Base-by-base conservation (phyloP, 2,797 vertebrate genomes). In the Premnoplex brunnescens region DNA sequence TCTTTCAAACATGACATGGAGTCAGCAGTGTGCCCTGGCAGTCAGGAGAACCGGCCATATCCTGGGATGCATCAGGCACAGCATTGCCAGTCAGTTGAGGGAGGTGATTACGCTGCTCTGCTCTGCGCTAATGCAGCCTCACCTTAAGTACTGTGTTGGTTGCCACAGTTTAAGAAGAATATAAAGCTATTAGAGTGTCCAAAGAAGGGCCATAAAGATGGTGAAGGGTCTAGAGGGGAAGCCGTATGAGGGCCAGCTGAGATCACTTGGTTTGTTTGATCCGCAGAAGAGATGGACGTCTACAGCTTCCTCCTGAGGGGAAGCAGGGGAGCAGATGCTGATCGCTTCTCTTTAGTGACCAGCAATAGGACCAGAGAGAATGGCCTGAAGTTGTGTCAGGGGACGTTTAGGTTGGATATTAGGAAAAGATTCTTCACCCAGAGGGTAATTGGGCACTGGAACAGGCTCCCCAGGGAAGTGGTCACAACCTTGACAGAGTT, bases 61-160 rank as follows among this genome's bases (percentile, higher is more conserved):
- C 37, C 87, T 83, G 37, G 5, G 7, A 4, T 7, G 43, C 13
- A 34, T n/a, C 41, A 48, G 48, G 34, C 11, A 21, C 24, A 55
- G 32, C 41, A 68, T 12, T 0, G 0, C 23, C 23, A 30, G 32
- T 17, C 0, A 0, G 16, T 12, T 15, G 30, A 71, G 49, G 27
- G 32, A 49, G 5, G 23, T 17, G 37, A 49, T 69, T 56, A 20
- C 28, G 17, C 20, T 2, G 2, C 28, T 37, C 41, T 60, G 27
- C 24, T 85, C 66, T 76, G 49, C 16, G 1, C 27, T 34, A 24
- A 37, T 1, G 17, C n/a, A 51, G 10, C 5, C 24, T 51, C 20
- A 4, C 20, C 43, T 39, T 3, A 17, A 30, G n/a, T 18, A 10
- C 43, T 71, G 4, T 37, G 43, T 34, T 9, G 4, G n/a, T 26